Evolutionary conservation across 2,888 invertebrate genomes (phyloP).

Genomic region (Venusia cambrica): DNA sequence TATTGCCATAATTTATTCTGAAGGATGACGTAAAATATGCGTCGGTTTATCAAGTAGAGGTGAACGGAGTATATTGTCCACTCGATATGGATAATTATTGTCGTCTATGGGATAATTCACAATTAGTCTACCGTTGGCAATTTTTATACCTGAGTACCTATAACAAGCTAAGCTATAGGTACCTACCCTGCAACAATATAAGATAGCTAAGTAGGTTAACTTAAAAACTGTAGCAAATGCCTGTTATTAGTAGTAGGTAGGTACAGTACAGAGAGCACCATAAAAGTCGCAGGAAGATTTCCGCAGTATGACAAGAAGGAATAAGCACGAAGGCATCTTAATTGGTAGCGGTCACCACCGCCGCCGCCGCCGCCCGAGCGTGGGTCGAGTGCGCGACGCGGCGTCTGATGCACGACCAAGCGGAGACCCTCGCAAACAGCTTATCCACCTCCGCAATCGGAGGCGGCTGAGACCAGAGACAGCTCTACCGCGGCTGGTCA

Average conservation of each 20-base stretch:
- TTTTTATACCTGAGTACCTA: no score
- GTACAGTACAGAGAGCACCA: constrained; percentile 36
- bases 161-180: no score
- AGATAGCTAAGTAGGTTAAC: no score
- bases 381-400: constrained; percentile 70
- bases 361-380: constrained; percentile 67
- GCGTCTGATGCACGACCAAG: constrained; percentile 56
- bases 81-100: no score
- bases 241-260: neutral
- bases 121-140: no score
- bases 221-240: neutral
- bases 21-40: constrained; percentile 4
- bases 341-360: constrained; percentile 73
- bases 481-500: constrained; percentile 43
- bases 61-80: no score
- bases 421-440: constrained; percentile 42
- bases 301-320: constrained; percentile 74
- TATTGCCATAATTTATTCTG: constrained; percentile 7
- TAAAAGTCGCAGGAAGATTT: constrained; percentile 63
- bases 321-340: constrained; percentile 74
- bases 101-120: no score
- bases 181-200: no score
- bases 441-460: constrained; percentile 17
- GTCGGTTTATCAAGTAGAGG: no score
- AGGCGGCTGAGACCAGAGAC: constrained; percentile 29